These are phyloP conservation scores for Sylvia atricapilla DNA, from an alignment of 2,113 vertebrate genomes.

Conservation along the genomic window DNA sequence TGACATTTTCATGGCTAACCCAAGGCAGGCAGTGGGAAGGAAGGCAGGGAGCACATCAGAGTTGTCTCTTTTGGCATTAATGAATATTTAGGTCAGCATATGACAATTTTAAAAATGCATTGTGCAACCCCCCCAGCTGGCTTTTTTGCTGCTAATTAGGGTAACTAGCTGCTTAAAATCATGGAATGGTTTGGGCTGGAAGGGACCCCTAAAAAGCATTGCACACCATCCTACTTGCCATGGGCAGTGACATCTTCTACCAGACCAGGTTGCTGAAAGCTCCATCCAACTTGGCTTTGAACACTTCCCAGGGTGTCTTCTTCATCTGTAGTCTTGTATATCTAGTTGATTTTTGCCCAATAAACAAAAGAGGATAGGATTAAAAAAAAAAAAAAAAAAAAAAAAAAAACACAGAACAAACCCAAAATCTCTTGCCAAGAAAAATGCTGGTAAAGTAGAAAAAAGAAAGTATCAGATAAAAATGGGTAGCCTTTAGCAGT, in stretches of 20 bases:
- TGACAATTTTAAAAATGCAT: neutral
- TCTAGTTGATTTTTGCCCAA: neutral
- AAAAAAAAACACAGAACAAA: neutral
- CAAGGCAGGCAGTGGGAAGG: neutral
- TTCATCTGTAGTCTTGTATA: neutral
- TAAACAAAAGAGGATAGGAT: neutral
- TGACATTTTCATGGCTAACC: neutral
- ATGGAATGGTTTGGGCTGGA: neutral
- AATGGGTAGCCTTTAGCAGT: neutral
- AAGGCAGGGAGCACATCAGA: neutral
- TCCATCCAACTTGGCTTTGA: neutral
- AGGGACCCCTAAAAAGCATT: neutral
- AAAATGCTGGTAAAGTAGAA: neutral
- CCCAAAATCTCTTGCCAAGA: neutral
- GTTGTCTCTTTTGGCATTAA: neutral
- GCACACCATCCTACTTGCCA: rapidly evolving
- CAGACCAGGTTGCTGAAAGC: neutral
- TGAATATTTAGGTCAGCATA: neutral
- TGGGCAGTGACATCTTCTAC: rapidly evolving
- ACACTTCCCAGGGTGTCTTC: neutral
- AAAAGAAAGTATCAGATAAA: neutral
- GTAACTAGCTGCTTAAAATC: neutral
- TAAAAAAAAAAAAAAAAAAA: neutral
- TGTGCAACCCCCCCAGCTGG: neutral
- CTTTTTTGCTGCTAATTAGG: neutral